phyloP scores from a whole-genome alignment of 2,113 vertebrate species.

The Urocolius indicus region DNA sequence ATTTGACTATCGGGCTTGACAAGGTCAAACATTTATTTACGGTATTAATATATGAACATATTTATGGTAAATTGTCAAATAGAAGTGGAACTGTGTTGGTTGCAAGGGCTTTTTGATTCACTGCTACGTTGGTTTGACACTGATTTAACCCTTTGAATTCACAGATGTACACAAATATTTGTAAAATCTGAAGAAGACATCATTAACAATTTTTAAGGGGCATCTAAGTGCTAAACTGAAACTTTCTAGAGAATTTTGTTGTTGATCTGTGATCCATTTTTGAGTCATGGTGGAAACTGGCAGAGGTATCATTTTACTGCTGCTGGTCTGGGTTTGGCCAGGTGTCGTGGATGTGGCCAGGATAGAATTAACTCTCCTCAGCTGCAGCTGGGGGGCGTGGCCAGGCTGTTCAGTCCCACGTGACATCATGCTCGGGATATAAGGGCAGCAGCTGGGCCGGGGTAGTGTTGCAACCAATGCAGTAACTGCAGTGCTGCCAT shows the following conservation, averaged over 20 bases:
- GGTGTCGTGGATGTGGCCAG: too few species aligned
- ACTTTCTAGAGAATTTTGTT: neutral
- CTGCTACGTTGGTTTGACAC: neutral
- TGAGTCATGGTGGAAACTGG: neutral
- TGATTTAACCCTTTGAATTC: neutral
- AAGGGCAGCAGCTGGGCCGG: too few species aligned
- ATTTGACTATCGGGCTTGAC: neutral
- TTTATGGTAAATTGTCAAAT: neutral
- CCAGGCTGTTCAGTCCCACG: too few species aligned
- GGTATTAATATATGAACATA: neutral
- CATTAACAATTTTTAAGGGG: neutral
- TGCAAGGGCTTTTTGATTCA: neutral
- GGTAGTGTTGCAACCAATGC: too few species aligned
- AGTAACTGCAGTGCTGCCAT: too few species aligned
- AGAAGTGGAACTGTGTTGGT: neutral
- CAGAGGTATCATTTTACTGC: neutral
- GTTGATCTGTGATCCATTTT: neutral
- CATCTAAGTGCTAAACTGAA: neutral
- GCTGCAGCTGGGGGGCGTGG: too few species aligned
- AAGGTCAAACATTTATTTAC: slow-evolving; percentile 9
- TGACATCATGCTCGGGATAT: too few species aligned
- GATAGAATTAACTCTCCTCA: too few species aligned
- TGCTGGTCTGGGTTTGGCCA: too few species aligned
- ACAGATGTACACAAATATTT: neutral
- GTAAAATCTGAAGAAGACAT: neutral